Percentiles rank a stretch among this genome's conserved stretches.
Evolutionary conservation across 2,888 invertebrate species (phyloP).

Genomic region (Coenonympha glycerion): DNA sequence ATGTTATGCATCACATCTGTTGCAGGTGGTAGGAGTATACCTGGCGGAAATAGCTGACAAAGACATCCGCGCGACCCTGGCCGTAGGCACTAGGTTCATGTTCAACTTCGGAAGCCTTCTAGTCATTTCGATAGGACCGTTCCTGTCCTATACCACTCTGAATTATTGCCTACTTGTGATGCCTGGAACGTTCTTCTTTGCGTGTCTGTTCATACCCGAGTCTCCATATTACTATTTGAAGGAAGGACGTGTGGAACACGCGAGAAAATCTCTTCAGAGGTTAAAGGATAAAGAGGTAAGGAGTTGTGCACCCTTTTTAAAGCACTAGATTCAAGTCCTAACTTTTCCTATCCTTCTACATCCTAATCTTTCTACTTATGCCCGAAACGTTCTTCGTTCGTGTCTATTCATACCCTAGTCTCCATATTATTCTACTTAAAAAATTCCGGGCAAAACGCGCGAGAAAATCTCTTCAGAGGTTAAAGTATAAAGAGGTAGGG

Average conservation of each 20-base stretch:
- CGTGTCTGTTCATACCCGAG: slow-evolving; percentile 75
- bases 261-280: slow-evolving; percentile 51
- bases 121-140: slow-evolving; percentile 55
- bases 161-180: slow-evolving; percentile 60
- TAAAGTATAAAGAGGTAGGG: slow-evolving; percentile 52
- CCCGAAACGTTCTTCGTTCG: slow-evolving; percentile 60
- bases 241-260: slow-evolving; percentile 59
- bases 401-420: slow-evolving; percentile 77
- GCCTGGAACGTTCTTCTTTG: slow-evolving; percentile 61
- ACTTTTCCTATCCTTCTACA: too few relatives aligned
- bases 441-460: slow-evolving; percentile 65
- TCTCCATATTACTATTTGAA: slow-evolving; percentile 77
- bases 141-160: slow-evolving; percentile 49
- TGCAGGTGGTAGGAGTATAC: slow-evolving; percentile 59
- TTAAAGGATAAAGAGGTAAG: slow-evolving; percentile 51
- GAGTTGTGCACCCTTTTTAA: too few relatives aligned
- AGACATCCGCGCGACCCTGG: slow-evolving; percentile 55
- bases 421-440: slow-evolving; percentile 76
- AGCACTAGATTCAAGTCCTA: too few relatives aligned
- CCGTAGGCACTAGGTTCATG: slow-evolving; percentile 46
- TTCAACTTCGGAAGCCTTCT: slow-evolving; percentile 56
- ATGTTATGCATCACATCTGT: slow-evolving; percentile 19
- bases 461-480: slow-evolving; percentile 46
- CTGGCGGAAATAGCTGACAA: slow-evolving; percentile 63
- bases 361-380: too few relatives aligned